Percentiles rank a stretch among this genome's conserved stretches.
These are phyloP conservation scores for Mormyrus proboscirostris DNA, from an alignment of 2,797 vertebrate species.

Conservation along the genomic window DNA sequence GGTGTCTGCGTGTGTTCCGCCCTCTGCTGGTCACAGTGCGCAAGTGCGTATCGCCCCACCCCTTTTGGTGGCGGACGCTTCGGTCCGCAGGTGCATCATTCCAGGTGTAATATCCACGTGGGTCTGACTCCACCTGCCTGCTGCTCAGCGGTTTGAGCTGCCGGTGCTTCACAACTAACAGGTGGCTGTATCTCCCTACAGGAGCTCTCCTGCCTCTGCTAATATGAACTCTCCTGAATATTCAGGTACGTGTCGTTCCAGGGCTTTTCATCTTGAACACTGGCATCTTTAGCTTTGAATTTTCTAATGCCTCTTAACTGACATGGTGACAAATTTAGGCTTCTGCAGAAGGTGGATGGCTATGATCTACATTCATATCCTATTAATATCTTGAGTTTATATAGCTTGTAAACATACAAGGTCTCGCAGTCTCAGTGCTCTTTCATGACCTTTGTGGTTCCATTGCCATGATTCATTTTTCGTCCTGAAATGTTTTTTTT, in stretches of 20 bases:
- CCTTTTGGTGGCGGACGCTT: neutral
- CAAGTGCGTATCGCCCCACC: neutral
- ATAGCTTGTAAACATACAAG: neutral
- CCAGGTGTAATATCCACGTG: constrained; percentile 1
- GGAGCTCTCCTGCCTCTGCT: constrained; percentile 14
- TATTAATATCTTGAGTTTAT: neutral
- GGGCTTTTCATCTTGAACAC: neutral
- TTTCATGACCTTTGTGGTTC: neutral
- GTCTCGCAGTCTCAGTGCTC: neutral
- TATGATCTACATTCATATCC: neutral
- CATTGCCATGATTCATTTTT: neutral
- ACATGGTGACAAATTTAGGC: neutral
- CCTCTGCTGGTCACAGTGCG: neutral
- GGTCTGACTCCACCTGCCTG: constrained; percentile 9
- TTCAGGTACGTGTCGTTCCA: constrained; percentile 26
- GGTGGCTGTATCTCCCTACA: constrained; percentile 3
- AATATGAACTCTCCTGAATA: constrained; percentile 37
- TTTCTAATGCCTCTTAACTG: neutral
- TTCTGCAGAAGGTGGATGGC: neutral
- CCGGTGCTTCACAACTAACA: neutral
- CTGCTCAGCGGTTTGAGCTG: neutral
- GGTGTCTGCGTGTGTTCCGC: neutral
- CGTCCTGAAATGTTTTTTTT: neutral
- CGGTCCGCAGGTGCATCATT: constrained; percentile 7
- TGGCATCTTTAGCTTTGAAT: neutral